Percentiles rank a stretch among this genome's conserved stretches.
Evolutionary conservation across 2,797 vertebrate genomes (phyloP).

Genomic region (Manis crassicaudata): DNA sequence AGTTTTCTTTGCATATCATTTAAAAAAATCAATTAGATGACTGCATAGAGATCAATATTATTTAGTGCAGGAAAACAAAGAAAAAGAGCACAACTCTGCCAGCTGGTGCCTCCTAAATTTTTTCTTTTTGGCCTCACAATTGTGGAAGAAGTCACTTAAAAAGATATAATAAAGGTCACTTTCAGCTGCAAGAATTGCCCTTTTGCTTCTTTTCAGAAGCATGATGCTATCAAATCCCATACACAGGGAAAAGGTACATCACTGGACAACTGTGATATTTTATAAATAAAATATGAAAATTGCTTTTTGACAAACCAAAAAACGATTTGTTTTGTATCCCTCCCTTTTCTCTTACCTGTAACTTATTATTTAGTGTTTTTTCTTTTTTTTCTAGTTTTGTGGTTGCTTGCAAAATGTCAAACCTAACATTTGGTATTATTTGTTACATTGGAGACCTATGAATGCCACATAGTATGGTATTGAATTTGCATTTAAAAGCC

Average conservation of each 20-base stretch:
- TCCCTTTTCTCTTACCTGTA: conserved; percentile 36
- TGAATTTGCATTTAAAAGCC: conserved; percentile 33
- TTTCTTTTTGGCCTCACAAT: neutral
- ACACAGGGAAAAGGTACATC: neutral
- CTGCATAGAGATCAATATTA: conserved; percentile 85
- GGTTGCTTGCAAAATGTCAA: conserved; percentile 63
- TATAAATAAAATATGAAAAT: conserved; percentile 69
- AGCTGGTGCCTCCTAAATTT: conserved; percentile 75
- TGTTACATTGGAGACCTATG: neutral
- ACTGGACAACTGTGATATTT: conserved; percentile 49
- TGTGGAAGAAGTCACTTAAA: conserved; percentile 56
- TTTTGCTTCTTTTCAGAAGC: conserved; percentile 55
- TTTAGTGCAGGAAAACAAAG: conserved; percentile 88
- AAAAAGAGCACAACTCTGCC: conserved; percentile 71
- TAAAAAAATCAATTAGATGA: conserved; percentile 92
- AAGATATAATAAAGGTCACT: conserved; percentile 74
- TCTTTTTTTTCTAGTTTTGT: neutral
- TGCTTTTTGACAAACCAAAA: conserved; percentile 40
- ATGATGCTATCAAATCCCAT: conserved; percentile 24
- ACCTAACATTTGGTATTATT: conserved; percentile 3
- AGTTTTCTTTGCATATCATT: conserved; percentile 94
- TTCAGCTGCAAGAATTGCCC: conserved; percentile 24
- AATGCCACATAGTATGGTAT: neutral
- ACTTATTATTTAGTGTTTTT: conserved; percentile 39
- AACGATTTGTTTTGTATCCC: neutral